Evolutionary conservation across 1,140 invertebrate species (phyloP).

Genomic region (Pygmarrhopalites habei): DNA sequence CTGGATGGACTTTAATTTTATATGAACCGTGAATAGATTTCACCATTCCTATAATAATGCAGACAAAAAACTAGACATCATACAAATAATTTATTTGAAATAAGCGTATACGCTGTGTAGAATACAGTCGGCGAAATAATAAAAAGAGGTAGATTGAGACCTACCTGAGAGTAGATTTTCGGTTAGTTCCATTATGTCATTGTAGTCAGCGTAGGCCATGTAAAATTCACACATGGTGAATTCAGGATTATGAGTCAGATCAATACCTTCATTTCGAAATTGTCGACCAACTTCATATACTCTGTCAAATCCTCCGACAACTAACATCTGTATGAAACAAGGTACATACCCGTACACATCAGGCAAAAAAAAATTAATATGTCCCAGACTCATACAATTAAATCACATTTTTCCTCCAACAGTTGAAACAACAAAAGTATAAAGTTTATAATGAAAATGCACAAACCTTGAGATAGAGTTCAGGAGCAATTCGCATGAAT

Average conservation of each 20-base stretch:
- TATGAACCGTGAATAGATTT: conserved; percentile 59
- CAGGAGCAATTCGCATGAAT: conserved; percentile 95
- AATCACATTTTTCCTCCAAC: no score
- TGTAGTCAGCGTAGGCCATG: conserved; percentile 99
- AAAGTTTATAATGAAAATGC: no score
- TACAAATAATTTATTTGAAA: conserved; percentile 6
- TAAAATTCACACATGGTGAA: conserved; percentile 99
- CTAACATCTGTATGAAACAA: conserved; percentile 68
- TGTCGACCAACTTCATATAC: conserved; percentile 98
- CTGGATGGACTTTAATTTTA: conserved; percentile 83
- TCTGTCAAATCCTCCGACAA: conserved; percentile 93
- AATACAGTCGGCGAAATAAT: background rate
- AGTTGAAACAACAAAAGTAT: no score
- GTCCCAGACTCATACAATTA: no score
- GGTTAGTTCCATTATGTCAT: conserved; percentile 89
- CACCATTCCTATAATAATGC: conserved; percentile 53
- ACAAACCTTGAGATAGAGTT: conserved; percentile 85
- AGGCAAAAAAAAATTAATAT: no score
- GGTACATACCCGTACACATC: no score
- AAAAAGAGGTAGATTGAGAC: no score
- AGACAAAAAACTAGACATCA: no score
- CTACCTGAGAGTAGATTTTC: conserved; percentile 80
- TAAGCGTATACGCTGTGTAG: background rate
- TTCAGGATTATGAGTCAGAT: conserved; percentile 97
- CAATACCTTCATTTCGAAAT: conserved; percentile 98